Evolutionary conservation across 2,888 invertebrate species (phyloP).

Genomic region (Chelonus formosanus): DNA sequence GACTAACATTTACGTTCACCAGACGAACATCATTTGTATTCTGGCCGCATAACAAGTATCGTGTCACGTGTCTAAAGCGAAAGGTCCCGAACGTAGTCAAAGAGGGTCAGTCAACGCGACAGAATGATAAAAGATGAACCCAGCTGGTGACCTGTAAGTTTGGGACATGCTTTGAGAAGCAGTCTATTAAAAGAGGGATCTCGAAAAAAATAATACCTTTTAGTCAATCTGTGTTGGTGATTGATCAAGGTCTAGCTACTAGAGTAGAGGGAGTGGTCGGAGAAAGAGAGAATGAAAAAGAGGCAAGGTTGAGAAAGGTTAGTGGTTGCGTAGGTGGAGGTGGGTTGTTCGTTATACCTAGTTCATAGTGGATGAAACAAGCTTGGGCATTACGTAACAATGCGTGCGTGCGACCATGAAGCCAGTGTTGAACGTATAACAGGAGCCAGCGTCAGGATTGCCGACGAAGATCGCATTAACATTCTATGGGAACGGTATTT

Average conservation of each 20-base stretch:
- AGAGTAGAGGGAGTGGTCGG: too few relatives aligned
- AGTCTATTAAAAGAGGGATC: too few relatives aligned
- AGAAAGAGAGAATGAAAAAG: constrained; percentile 4
- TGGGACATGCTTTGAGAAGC: too few relatives aligned
- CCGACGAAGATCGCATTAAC: constrained; percentile 60
- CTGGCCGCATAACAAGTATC: too few relatives aligned
- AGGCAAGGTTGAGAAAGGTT: constrained; percentile 13
- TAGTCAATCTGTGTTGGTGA: not conserved
- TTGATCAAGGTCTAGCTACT: not conserved
- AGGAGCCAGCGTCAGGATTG: constrained; percentile 40
- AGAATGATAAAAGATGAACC: constrained; percentile 15
- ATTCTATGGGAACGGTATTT: constrained; percentile 64
- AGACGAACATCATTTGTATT: too few relatives aligned
- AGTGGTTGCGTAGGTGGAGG: constrained; percentile 25
- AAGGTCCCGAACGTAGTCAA: too few relatives aligned
- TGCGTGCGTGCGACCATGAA: constrained; percentile 44
- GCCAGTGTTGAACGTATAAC: constrained; percentile 37
- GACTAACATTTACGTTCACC: too few relatives aligned
- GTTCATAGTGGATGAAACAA: constrained; percentile 5
- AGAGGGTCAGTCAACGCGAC: too few relatives aligned
- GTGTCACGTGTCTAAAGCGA: too few relatives aligned
- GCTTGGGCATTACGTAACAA: constrained; percentile 53
- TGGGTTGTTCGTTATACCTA: not conserved
- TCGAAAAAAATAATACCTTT: too few relatives aligned
- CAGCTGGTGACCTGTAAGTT: constrained; percentile 25